Percentiles rank a stretch among this genome's conserved stretches.
Conservation (phyloP, 2,888 invertebrate species). For the Sarcophaga variegata region DNA sequence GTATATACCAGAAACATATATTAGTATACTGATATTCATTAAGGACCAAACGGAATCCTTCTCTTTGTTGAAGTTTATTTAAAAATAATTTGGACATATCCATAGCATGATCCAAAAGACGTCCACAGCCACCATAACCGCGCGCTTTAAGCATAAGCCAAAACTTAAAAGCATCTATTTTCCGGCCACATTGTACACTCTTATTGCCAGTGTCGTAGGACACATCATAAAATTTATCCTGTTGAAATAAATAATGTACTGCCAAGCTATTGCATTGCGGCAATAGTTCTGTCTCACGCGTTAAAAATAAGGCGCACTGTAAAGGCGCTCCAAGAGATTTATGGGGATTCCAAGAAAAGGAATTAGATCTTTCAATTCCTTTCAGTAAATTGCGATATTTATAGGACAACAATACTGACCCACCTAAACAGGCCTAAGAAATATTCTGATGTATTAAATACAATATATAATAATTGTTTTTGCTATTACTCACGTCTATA, state of each 20-base stretch:
- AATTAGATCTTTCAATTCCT: constrained; percentile 84
- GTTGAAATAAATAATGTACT: constrained; percentile 91
- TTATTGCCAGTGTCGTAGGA: constrained; percentile 92
- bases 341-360: constrained; percentile 93
- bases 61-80: constrained; percentile 82
- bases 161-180: constrained; percentile 94
- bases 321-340: constrained; percentile 91
- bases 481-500: constrained; percentile 86
- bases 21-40: constrained; percentile 89
- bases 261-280: constrained; percentile 86
- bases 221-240: constrained; percentile 92
- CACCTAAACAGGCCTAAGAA: constrained; percentile 90
- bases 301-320: constrained; percentile 89
- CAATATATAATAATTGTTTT: too few relatives aligned
- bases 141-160: constrained; percentile 96
- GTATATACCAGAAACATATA: constrained; percentile 95
- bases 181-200: constrained; percentile 95
- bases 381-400: constrained; percentile 85
- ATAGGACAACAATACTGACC: constrained; percentile 87
- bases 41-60: constrained; percentile 85
- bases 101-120: constrained; percentile 86
- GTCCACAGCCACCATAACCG: constrained; percentile 85
- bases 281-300: constrained; percentile 83
- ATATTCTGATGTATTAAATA: background rate
- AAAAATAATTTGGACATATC: constrained; percentile 84